Percentiles rank a stretch among this genome's conserved stretches.
Evolutionary conservation across 2,113 vertebrate genomes (phyloP).

Genomic region (Raphicerus campestris): DNA sequence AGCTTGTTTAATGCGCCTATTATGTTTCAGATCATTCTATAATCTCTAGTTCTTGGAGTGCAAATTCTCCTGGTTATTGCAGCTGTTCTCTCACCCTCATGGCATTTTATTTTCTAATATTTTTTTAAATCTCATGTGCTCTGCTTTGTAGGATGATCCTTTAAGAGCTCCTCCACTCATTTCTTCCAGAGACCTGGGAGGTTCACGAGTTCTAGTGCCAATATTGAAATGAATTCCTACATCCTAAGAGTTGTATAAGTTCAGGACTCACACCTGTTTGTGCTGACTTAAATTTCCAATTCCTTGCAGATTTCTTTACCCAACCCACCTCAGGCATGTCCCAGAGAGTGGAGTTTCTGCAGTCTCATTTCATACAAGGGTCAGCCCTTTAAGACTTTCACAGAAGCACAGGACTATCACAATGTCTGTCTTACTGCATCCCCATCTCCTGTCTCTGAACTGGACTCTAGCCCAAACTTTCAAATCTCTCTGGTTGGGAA

Average conservation of each 20-base stretch:
- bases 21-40: conserved; percentile 56
- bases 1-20: conserved; percentile 44
- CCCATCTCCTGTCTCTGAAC: not conserved
- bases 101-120: not conserved
- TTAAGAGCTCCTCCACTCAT: not conserved
- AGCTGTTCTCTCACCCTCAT: conserved; percentile 18
- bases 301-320: conserved; percentile 3
- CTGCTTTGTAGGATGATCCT: not conserved
- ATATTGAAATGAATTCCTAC: not conserved
- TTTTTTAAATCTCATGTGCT: not conserved
- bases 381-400: not conserved
- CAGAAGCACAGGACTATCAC: not conserved
- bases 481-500: not conserved
- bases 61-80: conserved; percentile 9
- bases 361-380: not conserved
- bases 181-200: conserved; percentile 29
- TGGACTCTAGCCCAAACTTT: not conserved
- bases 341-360: not conserved
- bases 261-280: conserved; percentile 33
- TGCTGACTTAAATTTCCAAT: conserved; percentile 14
- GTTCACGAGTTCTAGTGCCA: not conserved
- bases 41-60: conserved; percentile 18
- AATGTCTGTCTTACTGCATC: not conserved
- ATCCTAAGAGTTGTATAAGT: not conserved
- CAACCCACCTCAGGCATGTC: not conserved